Percentiles rank a stretch among this genome's conserved stretches.
Evolutionary conservation across 2,113 vertebrate species (phyloP).

Genomic region (Triplophysa rosa): DNA sequence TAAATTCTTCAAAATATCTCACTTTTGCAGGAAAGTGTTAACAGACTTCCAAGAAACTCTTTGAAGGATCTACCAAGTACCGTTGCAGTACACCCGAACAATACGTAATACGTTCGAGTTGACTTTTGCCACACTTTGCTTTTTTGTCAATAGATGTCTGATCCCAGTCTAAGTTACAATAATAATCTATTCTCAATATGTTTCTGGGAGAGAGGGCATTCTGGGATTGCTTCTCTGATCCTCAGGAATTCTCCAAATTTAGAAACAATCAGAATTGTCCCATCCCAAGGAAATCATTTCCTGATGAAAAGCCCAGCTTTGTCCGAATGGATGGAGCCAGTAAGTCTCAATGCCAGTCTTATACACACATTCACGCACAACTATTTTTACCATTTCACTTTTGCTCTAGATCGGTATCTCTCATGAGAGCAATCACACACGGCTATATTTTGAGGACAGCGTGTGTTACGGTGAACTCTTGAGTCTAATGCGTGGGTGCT

Average conservation of each 20-base stretch:
- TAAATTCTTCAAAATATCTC: too few relatives aligned
- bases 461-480: not conserved
- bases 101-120: not conserved
- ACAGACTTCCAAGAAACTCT: too few relatives aligned
- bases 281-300: constrained; percentile 65
- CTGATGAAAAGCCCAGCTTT: constrained; percentile 50
- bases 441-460: not conserved
- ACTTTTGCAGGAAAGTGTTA: too few relatives aligned
- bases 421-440: not conserved
- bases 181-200: constrained; percentile 27
- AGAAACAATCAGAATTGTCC: constrained; percentile 66
- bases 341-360: constrained; percentile 6
- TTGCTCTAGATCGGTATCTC: constrained; percentile 9
- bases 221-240: constrained; percentile 39
- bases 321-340: constrained; percentile 17
- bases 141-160: constrained; percentile 17
- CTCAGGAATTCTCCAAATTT: constrained; percentile 63
- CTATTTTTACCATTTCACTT: constrained; percentile 22
- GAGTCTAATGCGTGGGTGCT: too few relatives aligned
- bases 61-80: too few relatives aligned
- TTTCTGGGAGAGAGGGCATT: constrained; percentile 38
- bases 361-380: not conserved
- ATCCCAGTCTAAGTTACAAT: constrained; percentile 24
- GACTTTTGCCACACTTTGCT: constrained; percentile 27
- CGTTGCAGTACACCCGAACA: too few relatives aligned